These are phyloP conservation scores for Pica pica DNA, from an alignment of 2,113 vertebrate genomes.

Conservation along the genomic window DNA sequence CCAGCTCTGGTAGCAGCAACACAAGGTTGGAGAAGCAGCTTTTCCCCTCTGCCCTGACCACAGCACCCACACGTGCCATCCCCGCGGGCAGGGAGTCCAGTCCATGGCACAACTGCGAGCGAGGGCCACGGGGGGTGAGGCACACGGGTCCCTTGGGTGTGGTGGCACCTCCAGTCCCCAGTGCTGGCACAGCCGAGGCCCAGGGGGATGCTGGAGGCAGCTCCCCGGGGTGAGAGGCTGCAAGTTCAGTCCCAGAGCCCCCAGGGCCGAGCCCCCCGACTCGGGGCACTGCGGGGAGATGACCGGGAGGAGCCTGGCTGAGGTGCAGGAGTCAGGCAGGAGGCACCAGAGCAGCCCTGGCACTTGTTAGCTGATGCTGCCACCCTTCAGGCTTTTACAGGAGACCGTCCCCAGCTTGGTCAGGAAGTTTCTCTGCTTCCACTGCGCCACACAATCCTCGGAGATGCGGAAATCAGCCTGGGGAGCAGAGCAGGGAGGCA, in stretches of 20 bases:
- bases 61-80: not conserved
- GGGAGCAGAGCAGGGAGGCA: not conserved
- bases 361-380: slow-evolving; percentile 85
- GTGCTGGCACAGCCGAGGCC: too few relatives aligned
- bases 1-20: slow-evolving; percentile 24
- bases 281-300: not conserved
- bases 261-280: not conserved
- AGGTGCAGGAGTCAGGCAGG: not conserved
- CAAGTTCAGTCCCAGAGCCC: not conserved
- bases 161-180: not conserved
- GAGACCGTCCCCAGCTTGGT: slow-evolving; percentile 89
- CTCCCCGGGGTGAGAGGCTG: not conserved
- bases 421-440: slow-evolving; percentile 88
- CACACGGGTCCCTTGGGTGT: not conserved
- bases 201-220: not conserved
- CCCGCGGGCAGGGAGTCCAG: not conserved
- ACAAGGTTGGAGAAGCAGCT: not conserved
- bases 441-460: slow-evolving; percentile 83
- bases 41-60: not conserved
- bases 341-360: not conserved
- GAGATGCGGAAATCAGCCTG: slow-evolving; percentile 88
- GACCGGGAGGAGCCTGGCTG: not conserved
- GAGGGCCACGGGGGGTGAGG: not conserved
- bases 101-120: not conserved
- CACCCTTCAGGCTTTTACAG: slow-evolving; percentile 92